phyloP scores from a whole-genome alignment of 2,797 vertebrate species.

The Sebastes nivosus region DNA sequence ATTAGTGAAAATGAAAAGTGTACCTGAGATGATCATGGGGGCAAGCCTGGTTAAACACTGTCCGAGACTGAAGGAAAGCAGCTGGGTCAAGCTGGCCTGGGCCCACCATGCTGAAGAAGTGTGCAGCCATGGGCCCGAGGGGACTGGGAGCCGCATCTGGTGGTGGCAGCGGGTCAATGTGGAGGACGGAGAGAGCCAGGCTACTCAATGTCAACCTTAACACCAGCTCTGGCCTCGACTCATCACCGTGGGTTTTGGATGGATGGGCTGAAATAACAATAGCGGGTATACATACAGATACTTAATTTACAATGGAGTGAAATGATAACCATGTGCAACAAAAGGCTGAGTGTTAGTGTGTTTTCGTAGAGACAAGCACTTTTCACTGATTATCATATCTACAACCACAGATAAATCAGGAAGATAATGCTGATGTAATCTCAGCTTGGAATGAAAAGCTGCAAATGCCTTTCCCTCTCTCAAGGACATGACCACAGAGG shows the following conservation, averaged over 20 bases:
- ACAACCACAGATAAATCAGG: neutral
- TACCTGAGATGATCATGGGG: conserved; percentile 97
- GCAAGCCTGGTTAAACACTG: conserved; percentile 92
- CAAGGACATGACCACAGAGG: neutral
- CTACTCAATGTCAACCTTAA: conserved; percentile 88
- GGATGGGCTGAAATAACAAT: conserved; percentile 86
- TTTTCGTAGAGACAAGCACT: neutral
- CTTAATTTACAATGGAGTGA: neutral
- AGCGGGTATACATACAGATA: neutral
- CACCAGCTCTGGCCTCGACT: conserved; percentile 94
- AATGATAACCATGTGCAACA: neutral
- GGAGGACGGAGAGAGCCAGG: conserved; percentile 92
- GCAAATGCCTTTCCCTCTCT: neutral
- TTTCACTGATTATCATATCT: neutral
- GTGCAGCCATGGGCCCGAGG: conserved; percentile 88
- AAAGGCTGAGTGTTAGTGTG: neutral
- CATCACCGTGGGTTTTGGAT: conserved; percentile 91
- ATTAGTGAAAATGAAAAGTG: neutral
- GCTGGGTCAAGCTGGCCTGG: conserved; percentile 82
- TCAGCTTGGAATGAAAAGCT: neutral
- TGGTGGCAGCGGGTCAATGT: conserved; percentile 95
- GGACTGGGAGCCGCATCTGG: conserved; percentile 90
- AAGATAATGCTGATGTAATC: neutral
- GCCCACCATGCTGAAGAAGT: conserved; percentile 91
- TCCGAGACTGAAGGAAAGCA: conserved; percentile 88